Evolutionary conservation across 2,797 vertebrate species (phyloP).

Genomic region (Gephyroberyx darwinii): DNA sequence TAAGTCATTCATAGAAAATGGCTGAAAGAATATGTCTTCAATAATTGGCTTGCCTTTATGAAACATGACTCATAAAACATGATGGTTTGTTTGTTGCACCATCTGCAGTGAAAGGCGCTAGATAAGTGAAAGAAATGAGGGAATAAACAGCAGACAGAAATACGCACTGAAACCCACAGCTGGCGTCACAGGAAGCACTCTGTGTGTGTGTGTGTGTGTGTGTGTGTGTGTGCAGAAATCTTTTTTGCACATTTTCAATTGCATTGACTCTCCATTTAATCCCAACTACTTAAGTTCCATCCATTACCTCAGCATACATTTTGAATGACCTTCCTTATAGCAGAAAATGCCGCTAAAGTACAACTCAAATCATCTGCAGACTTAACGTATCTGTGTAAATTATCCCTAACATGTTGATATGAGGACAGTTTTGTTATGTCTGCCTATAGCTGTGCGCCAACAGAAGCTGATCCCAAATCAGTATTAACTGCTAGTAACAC

Average conservation of each 20-base stretch:
- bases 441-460: slow-evolving; percentile 18
- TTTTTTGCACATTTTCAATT: slow-evolving; percentile 37
- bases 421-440: slow-evolving; percentile 13
- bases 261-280: slow-evolving; percentile 43
- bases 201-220: slow-evolving; percentile 21
- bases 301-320: slow-evolving; percentile 29
- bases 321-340: slow-evolving; percentile 28
- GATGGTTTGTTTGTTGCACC: slow-evolving; percentile 74
- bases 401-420: slow-evolving; percentile 16
- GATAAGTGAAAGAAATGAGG: slow-evolving; percentile 66
- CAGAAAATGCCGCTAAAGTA: slow-evolving; percentile 19
- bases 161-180: slow-evolving; percentile 59
- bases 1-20: slow-evolving; percentile 77
- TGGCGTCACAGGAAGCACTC: slow-evolving; percentile 53
- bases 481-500: too few relatives aligned
- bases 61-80: slow-evolving; percentile 70
- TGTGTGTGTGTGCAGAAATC: slow-evolving; percentile 21
- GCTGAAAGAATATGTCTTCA: slow-evolving; percentile 73
- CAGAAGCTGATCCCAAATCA: slow-evolving; percentile 23
- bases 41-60: slow-evolving; percentile 74
- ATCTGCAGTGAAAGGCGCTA: slow-evolving; percentile 72
- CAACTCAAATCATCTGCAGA: slow-evolving; percentile 11
- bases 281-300: slow-evolving; percentile 39
- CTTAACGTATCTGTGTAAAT: slow-evolving; percentile 12
- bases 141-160: slow-evolving; percentile 60